A percentile compares a stretch with the other conserved stretches of the same genome.
Evolutionary conservation across 2,888 invertebrate species (phyloP).

Genomic region (Limnephilus rhombicus): DNA sequence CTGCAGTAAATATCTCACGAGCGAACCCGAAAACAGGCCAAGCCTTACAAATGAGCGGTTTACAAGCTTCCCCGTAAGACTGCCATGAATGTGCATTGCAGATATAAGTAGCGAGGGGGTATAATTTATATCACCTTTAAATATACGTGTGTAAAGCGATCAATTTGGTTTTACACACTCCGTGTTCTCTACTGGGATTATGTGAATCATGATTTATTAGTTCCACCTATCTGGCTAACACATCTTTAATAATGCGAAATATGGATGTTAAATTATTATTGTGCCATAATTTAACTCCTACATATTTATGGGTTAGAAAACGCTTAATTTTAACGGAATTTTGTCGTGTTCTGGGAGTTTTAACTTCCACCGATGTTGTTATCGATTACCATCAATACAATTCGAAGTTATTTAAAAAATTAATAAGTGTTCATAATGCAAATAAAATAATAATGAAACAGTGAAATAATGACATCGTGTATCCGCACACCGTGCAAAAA

Average conservation of each 20-base stretch:
- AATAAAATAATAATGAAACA: too few relatives aligned
- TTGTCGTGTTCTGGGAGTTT: not conserved
- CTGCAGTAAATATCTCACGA: conserved; percentile 1
- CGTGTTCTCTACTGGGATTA: conserved; percentile 35
- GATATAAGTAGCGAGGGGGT: not conserved
- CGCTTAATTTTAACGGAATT: too few relatives aligned
- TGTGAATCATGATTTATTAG: conserved; percentile 26
- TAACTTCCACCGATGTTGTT: not conserved
- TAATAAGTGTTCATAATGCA: too few relatives aligned
- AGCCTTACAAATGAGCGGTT: conserved; percentile 12
- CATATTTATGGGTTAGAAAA: not conserved
- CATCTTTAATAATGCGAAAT: conserved; percentile 27
- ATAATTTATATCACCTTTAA: not conserved
- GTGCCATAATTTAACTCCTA: not conserved
- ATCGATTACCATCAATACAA: not conserved
- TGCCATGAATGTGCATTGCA: conserved; percentile 11
- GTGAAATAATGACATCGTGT: too few relatives aligned
- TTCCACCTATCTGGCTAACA: conserved; percentile 3
- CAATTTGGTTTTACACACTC: conserved; percentile 15
- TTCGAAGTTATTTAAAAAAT: not conserved
- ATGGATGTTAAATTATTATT: not conserved
- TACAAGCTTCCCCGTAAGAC: not conserved
- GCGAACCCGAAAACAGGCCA: not conserved
- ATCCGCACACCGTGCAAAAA: too few relatives aligned
- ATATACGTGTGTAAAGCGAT: conserved; percentile 26